Conservation (phyloP, 30 jellyfish, hydroid and myxozoan genomes). For the Rhopilema esculentum region DNA sequence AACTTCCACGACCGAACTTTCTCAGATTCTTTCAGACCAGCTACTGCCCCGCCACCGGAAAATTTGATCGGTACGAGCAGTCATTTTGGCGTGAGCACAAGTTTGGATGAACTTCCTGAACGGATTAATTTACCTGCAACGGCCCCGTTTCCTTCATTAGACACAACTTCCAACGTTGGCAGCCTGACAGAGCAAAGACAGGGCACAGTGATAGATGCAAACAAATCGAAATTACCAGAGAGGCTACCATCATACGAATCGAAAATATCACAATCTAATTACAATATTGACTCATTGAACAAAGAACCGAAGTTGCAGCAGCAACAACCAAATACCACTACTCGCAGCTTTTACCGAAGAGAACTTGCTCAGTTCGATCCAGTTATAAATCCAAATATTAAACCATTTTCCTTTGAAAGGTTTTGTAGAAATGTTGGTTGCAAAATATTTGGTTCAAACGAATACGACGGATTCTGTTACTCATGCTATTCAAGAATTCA, state of each 20-base stretch:
- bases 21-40: constrained; percentile 20
- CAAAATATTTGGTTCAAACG: constrained; percentile 46
- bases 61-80: neutral
- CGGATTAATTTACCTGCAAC: neutral
- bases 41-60: constrained; percentile 24
- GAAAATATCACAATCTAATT: neutral
- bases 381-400: neutral
- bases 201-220: neutral
- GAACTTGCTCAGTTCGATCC: neutral
- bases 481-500: constrained; percentile 25
- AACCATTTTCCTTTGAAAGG: neutral
- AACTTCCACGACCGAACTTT: constrained; percentile 4
- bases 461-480: constrained; percentile 49
- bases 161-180: neutral
- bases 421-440: constrained; percentile 47
- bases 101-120: neutral
- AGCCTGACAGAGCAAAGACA: neutral
- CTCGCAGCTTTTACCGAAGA: neutral
- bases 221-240: neutral
- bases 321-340: neutral
- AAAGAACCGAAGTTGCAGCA: neutral
- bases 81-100: neutral
- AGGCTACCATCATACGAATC: neutral
- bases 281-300: neutral
- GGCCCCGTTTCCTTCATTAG: constrained; percentile 15